Evolutionary conservation across 2,113 vertebrate genomes (phyloP).

Genomic region (Phalacrocorax aristotelis): DNA sequence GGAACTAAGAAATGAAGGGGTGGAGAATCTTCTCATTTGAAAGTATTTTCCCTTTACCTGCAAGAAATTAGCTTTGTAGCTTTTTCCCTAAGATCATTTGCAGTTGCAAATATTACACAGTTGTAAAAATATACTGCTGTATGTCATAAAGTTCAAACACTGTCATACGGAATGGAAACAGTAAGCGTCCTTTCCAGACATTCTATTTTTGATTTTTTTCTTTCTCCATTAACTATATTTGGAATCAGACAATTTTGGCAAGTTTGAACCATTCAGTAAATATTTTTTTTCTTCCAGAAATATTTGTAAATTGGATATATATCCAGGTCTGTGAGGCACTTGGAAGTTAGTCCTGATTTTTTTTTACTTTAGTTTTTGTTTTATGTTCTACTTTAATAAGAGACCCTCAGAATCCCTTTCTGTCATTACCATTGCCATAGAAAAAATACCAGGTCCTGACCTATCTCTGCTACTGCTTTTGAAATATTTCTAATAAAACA

Average conservation of each 20-base stretch:
- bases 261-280: neutral
- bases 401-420: neutral
- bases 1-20: neutral
- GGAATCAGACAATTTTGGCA: neutral
- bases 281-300: neutral
- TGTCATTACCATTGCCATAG: neutral
- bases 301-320: neutral
- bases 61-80: neutral
- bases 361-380: neutral
- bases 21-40: neutral
- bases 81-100: neutral
- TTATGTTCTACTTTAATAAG: neutral
- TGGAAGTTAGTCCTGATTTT: neutral
- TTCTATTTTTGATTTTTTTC: neutral
- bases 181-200: neutral
- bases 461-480: neutral
- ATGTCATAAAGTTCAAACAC: neutral
- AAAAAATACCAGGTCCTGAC: neutral
- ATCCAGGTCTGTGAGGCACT: neutral
- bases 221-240: neutral
- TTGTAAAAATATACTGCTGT: neutral
- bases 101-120: neutral
- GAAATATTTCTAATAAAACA: neutral
- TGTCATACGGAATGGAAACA: neutral
- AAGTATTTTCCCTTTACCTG: neutral